A percentile compares a stretch with the other conserved stretches of the same genome.
Evolutionary conservation across 2,113 vertebrate genomes (phyloP).

Genomic region (Bufo bufo): DNA sequence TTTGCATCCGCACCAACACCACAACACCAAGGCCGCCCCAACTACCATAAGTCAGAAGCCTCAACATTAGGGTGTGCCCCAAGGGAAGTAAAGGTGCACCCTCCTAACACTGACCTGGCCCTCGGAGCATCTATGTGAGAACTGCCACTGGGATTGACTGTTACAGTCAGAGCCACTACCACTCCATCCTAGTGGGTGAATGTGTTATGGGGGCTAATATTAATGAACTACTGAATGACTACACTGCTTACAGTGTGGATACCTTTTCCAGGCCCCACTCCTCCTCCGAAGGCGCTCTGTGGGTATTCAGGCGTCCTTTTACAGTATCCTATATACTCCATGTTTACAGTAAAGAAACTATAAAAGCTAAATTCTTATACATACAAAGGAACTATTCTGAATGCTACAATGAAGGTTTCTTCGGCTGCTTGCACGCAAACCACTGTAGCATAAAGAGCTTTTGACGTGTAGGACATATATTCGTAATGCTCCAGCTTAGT

Average conservation of each 20-base stretch:
- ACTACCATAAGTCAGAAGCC: no score
- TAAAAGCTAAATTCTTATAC: not conserved
- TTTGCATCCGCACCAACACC: no score
- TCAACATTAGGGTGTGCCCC: no score
- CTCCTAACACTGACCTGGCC: no score
- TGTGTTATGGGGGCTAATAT: not conserved
- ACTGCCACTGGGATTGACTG: no score
- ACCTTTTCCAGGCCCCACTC: not conserved
- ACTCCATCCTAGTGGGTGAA: not conserved
- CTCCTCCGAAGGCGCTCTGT: not conserved
- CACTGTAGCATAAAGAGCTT: not conserved
- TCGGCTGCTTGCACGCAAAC: not conserved
- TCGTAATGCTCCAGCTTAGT: no score
- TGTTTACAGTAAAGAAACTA: not conserved
- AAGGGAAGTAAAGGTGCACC: no score
- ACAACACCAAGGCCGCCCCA: no score
- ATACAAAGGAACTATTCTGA: not conserved
- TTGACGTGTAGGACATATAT: not conserved
- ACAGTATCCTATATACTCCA: not conserved
- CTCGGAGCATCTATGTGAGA: no score
- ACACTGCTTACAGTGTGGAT: not conserved
- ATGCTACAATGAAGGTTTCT: constrained; percentile 3
- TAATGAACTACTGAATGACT: not conserved
- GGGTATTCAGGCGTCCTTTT: not conserved
- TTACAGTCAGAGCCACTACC: no score